Evolutionary conservation across 53 echinoderm and acorn worm genomes (phyloP), one percentile per base, ranked within the genome.

Genomic region (Zoroaster sp.): DNA sequence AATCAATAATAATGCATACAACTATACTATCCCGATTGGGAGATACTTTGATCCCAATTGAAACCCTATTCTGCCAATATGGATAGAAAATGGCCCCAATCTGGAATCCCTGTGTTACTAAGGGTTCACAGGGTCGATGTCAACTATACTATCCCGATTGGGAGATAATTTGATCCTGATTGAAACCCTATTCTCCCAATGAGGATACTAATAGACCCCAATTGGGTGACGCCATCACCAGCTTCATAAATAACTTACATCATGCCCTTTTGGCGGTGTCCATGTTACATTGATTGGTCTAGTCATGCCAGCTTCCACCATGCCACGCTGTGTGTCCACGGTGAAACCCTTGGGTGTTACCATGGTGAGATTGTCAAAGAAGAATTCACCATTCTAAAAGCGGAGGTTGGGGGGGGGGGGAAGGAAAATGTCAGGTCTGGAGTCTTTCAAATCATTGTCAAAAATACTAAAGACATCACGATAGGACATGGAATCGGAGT

Each of bases 351-450:
- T 92, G 5, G 90, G 88, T 37, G 92, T 86, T 5, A 93, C 74
- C 66, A 89, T 74, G 39, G 85, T 95, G 11, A 93, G 54, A 41
- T 94, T 95, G 79, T 97, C 97, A 91, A 97, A 95, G 89, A 91
- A 93, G 78, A 95, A 97, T 34, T 97, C 97, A 12, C 95, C 97
- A 94, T 92, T 97, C 97, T 97, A 83, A n/a, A n/a, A n/a, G n/a
- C n/a, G n/a, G n/a, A n/a, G n/a, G n/a, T n/a, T n/a, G n/a, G n/a
- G n/a, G n/a, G n/a, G n/a, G n/a, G n/a, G 1, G n/a, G 18, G 9
- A 73, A 6, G 15, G 8, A 35, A 73, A 36, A 28, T 74, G 39
- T 8, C 12, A 31, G 9, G 31, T 80, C 3, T 7, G 17, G 8
- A 8, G 33, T 15, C 7, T 36, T 80, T 3, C 13, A 11, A 13